Evolutionary conservation across 2,888 invertebrate genomes (phyloP), one percentile per base, ranked within the genome.

Genomic region (Monoplex corrugatus): DNA sequence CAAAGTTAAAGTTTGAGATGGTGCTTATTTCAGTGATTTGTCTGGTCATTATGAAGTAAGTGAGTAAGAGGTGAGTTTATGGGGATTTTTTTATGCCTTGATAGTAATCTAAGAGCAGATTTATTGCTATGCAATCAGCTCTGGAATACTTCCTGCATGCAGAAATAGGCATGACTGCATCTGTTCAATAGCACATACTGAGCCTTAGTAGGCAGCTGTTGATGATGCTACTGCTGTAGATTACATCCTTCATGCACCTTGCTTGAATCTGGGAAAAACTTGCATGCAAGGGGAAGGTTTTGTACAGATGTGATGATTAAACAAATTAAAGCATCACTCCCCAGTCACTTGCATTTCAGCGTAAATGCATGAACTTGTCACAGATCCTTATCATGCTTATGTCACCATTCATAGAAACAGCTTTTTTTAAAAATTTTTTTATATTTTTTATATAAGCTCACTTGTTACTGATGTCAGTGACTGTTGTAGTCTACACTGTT

Each of bases 1-100:
- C 35, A 40, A 80, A 43, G 10, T 80, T 8, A 43, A 80, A n/a
- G 28, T 8, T 68, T 68, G 8, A n/a, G 43, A 80, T 32, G 5
- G 40, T 80, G 78, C 78, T 80, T 23, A 80, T 80, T 80, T 80
- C 78, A 80, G 78, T 80, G 40, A 23, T 5, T 80, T 80, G 78
- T 40, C 78, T 80, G 78, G 43, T 80, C 78, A 43, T 40, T 80
- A 80, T n/a, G n/a, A 28, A 80, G 43, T 28, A 10, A 32, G 78
- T 43, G 40, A 80, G 43, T 80, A 43, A 23, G 32, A 80, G 78
- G 78, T 80, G 28, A 80, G 78, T 80, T 63, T 8, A 3, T 23
- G 28, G 28, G 32, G 78, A 28, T 43, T 23, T 43, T 40, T 43
- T 40, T 40, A 80, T 40, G 16, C 78, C 28, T 40, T 40, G 10